Evolutionary conservation across 1,140 invertebrate species (phyloP).

Genomic region (Mylabris phalerata): DNA sequence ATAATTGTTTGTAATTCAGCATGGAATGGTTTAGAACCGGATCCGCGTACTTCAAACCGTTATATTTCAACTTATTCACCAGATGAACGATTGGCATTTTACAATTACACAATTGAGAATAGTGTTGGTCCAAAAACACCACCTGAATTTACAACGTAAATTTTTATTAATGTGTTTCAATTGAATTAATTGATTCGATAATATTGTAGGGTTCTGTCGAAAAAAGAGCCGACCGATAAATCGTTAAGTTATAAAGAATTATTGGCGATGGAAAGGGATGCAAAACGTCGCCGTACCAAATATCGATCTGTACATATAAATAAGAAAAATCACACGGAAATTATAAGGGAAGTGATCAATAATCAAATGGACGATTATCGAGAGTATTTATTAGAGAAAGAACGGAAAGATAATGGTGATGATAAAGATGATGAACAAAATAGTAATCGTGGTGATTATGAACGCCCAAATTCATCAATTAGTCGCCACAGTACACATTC

Average conservation of each 20-base stretch:
- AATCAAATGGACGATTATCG: constrained; percentile 46
- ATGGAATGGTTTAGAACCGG: constrained; percentile 43
- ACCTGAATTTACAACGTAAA: constrained; percentile 38
- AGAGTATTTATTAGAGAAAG: constrained; percentile 23
- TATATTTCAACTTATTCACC: constrained; percentile 46
- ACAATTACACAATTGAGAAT: constrained; percentile 45
- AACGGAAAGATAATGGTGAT: not conserved
- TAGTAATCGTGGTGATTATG: not conserved
- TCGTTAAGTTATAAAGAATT: constrained; percentile 42
- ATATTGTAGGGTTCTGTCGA: not conserved
- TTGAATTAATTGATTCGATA: no score
- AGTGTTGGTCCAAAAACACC: constrained; percentile 36
- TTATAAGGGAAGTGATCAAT: constrained; percentile 55
- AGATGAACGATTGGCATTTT: constrained; percentile 47
- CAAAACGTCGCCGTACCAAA: constrained; percentile 54
- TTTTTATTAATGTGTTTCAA: not conserved
- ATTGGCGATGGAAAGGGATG: constrained; percentile 52
- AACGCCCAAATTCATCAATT: constrained; percentile 13
- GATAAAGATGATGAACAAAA: not conserved
- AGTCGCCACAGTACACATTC: constrained; percentile 21
- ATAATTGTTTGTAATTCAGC: constrained; percentile 29
- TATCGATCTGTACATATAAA: constrained; percentile 58
- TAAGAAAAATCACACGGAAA: constrained; percentile 54
- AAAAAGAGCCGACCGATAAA: constrained; percentile 21
- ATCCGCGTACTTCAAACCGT: constrained; percentile 49